These are phyloP conservation scores for Harpalus rubripes DNA, from an alignment of 2,888 invertebrate species.

Conservation along the genomic window DNA sequence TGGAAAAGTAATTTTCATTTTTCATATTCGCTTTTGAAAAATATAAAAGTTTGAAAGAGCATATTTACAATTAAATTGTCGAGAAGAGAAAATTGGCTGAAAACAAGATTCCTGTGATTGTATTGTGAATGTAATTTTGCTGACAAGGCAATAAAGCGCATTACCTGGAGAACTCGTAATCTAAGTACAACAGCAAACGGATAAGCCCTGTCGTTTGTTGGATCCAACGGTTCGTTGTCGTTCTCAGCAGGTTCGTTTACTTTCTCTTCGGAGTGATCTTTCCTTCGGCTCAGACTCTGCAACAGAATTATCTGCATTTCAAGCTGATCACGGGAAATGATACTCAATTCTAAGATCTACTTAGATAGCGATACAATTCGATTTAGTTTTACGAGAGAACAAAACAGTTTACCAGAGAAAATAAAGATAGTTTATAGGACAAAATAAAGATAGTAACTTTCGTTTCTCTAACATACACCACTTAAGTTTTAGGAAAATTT, in stretches of 20 bases:
- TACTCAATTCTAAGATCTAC: too few species aligned
- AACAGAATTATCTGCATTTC: constrained; percentile 20
- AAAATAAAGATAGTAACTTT: too few species aligned
- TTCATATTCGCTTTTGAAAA: constrained; percentile 4
- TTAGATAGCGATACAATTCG: too few species aligned
- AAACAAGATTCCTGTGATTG: constrained; percentile 34
- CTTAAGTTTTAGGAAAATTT: too few species aligned
- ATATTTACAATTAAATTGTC: constrained; percentile 31
- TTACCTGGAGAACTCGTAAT: constrained; percentile 81
- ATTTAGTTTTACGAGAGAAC: too few species aligned
- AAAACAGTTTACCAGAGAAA: too few species aligned
- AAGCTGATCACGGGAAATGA: too few species aligned
- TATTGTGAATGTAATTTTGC: constrained; percentile 41
- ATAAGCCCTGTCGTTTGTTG: constrained; percentile 77
- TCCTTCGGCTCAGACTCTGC: constrained; percentile 57
- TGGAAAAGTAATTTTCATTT: constrained; percentile 36
- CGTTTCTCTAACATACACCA: too few species aligned
- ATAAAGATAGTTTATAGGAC: too few species aligned
- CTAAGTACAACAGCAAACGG: constrained; percentile 81
- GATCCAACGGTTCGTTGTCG: constrained; percentile 74
- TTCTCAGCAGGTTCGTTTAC: constrained; percentile 38
- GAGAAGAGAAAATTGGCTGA: constrained; percentile 31
- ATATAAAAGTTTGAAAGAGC: constrained; percentile 23
- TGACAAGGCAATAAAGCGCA: constrained; percentile 52
- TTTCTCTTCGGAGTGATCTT: constrained; percentile 55